A percentile compares a stretch with the other conserved stretches of the same genome.
Evolutionary conservation across 2,797 vertebrate genomes (phyloP).

Genomic region (Danio choprae): DNA sequence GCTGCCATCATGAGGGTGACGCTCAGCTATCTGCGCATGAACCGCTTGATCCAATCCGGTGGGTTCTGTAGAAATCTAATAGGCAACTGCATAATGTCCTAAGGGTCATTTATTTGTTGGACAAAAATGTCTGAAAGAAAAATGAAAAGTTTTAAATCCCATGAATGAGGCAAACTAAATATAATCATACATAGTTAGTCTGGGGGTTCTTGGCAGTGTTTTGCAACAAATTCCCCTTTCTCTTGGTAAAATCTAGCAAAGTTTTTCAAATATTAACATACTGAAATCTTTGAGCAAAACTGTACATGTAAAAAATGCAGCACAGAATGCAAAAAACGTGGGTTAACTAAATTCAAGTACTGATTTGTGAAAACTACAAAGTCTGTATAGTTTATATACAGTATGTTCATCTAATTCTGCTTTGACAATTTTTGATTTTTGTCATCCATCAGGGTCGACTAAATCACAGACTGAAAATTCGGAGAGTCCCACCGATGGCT

Average conservation of each 20-base stretch:
- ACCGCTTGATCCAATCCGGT: conserved; percentile 77
- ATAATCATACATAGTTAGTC: not conserved
- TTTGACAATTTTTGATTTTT: not conserved
- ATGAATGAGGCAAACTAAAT: not conserved
- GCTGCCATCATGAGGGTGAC: conserved; percentile 89
- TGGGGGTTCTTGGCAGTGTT: not conserved
- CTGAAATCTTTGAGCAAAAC: no score
- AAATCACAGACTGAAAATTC: conserved; percentile 53
- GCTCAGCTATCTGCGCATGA: conserved; percentile 87
- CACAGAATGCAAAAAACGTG: not conserved
- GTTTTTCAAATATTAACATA: not conserved
- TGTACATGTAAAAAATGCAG: not conserved
- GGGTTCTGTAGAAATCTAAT: conserved; percentile 34
- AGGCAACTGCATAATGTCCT: not conserved
- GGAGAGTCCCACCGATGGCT: conserved; percentile 76
- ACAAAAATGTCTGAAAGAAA: not conserved
- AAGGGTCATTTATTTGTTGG: not conserved
- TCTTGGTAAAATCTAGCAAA: not conserved
- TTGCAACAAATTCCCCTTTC: not conserved
- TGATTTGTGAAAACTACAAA: not conserved
- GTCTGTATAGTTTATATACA: not conserved
- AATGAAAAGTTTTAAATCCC: not conserved
- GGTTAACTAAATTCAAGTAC: not conserved
- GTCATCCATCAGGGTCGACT: conserved; percentile 16
- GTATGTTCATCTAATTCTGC: not conserved